Conservation (phyloP, 2,888 invertebrate species). For the Troides helena region DNA sequence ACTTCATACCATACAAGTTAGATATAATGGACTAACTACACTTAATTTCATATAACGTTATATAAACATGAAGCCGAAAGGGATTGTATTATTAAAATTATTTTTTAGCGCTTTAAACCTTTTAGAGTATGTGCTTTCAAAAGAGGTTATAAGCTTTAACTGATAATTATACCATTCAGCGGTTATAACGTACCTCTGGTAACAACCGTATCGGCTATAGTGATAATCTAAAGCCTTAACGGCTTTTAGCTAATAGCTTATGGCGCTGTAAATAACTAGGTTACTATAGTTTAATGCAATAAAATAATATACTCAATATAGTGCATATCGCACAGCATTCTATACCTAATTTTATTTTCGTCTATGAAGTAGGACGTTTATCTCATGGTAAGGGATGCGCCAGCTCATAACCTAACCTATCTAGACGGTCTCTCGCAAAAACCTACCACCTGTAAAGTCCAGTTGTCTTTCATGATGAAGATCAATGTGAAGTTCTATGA, state of each 20-base stretch:
- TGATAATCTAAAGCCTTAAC: constrained; percentile 8
- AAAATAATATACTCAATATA: background rate
- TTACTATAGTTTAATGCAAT: background rate
- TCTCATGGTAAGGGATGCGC: no score
- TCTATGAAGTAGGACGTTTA: no score
- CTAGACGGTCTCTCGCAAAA: no score
- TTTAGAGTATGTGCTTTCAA: background rate
- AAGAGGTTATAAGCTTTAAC: constrained; percentile 6
- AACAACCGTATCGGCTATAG: constrained; percentile 11
- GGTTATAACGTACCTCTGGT: constrained; percentile 10
- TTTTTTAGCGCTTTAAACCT: background rate
- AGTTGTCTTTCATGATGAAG: no score
- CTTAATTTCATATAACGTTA: no score
- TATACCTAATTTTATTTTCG: no score
- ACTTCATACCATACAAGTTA: no score
- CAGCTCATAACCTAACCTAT: no score
- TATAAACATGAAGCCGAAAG: no score
- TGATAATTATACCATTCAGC: background rate
- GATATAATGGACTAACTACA: no score
- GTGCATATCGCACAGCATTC: background rate
- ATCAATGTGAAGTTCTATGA: no score
- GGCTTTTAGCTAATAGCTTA: constrained; percentile 5
- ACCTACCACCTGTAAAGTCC: no score
- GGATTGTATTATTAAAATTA: background rate
- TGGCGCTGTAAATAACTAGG: background rate